Percentiles rank a stretch among this genome's conserved stretches.
phyloP scores from a whole-genome alignment of 2,113 vertebrate species.

The Tiliqua scincoides region DNA sequence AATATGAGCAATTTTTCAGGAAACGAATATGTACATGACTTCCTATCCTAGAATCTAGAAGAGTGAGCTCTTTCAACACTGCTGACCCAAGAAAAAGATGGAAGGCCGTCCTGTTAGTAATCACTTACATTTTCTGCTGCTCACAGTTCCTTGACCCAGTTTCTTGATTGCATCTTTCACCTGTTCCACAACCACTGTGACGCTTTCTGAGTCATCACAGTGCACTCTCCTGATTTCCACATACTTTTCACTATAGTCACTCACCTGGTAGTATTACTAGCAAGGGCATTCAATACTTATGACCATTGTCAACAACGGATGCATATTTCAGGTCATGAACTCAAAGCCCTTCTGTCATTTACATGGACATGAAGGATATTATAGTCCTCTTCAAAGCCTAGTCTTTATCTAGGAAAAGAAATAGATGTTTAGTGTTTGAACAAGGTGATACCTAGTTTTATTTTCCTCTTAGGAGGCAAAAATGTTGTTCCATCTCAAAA shows the following conservation, averaged over 20 bases:
- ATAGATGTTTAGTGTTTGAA: not conserved
- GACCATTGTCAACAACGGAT: not conserved
- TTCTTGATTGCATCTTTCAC: constrained; percentile 46
- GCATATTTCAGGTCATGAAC: not conserved
- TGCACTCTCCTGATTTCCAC: not conserved
- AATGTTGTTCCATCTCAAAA: not conserved
- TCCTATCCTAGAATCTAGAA: not conserved
- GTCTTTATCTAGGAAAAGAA: not conserved
- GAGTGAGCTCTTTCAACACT: not conserved
- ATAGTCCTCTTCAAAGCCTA: not conserved
- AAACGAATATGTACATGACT: not conserved
- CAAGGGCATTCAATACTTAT: not conserved
- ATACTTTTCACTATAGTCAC: constrained; percentile 34
- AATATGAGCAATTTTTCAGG: not conserved
- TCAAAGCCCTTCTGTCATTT: not conserved
- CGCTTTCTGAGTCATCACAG: not conserved
- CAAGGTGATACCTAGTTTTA: not conserved
- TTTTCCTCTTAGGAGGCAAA: not conserved
- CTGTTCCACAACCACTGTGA: constrained; percentile 35
- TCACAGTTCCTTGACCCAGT: not conserved
- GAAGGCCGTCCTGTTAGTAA: constrained; percentile 27
- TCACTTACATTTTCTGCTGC: constrained; percentile 33
- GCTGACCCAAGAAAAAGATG: constrained; percentile 21
- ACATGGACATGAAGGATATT: not conserved
- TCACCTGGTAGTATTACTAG: constrained; percentile 19